Evolutionary conservation across 1,140 invertebrate species (phyloP).

Genomic region (Nephotettix cincticeps): DNA sequence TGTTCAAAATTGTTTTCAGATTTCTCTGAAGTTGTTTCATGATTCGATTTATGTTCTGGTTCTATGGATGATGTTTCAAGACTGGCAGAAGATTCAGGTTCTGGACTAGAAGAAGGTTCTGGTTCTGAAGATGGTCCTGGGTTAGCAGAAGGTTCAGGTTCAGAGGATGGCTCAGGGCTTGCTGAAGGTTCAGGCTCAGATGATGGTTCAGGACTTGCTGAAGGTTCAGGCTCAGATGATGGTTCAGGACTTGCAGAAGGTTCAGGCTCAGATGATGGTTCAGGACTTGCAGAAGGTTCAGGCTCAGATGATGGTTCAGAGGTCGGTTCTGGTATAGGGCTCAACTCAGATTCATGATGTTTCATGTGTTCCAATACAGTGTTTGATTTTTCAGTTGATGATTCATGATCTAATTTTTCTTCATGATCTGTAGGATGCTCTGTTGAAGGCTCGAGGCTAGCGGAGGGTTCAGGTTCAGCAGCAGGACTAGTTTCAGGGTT

Average conservation of each 20-base stretch:
- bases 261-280: slow-evolving; percentile 22
- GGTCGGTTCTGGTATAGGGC: slow-evolving; percentile 31
- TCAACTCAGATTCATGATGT: slow-evolving; percentile 39
- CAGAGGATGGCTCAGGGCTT: slow-evolving; percentile 37
- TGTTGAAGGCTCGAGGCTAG: slow-evolving; percentile 19
- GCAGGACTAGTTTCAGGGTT: slow-evolving; percentile 1
- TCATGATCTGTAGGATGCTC: too few species aligned
- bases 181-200: slow-evolving; percentile 42
- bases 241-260: slow-evolving; percentile 19
- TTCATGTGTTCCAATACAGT: too few species aligned
- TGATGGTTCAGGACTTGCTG: slow-evolving; percentile 39
- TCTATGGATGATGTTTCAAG: slow-evolving; percentile 43
- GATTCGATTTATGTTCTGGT: slow-evolving; percentile 41
- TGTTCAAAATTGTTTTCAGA: too few species aligned
- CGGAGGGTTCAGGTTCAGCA: slow-evolving; percentile 23
- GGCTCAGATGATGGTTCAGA: slow-evolving; percentile 32
- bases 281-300: slow-evolving; percentile 42
- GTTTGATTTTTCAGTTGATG: too few species aligned
- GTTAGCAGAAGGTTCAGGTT: slow-evolving; percentile 36
- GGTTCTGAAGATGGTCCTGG: slow-evolving; percentile 37
- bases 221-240: slow-evolving; percentile 21
- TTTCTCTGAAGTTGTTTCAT: too few species aligned
- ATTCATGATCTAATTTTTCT: too few species aligned
- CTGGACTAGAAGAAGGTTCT: slow-evolving; percentile 32
- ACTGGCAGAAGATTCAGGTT: slow-evolving; percentile 41